Evolutionary conservation across 2,888 invertebrate genomes (phyloP), one percentile per base, ranked within the genome.

Genomic region (Morpho achilles): DNA sequence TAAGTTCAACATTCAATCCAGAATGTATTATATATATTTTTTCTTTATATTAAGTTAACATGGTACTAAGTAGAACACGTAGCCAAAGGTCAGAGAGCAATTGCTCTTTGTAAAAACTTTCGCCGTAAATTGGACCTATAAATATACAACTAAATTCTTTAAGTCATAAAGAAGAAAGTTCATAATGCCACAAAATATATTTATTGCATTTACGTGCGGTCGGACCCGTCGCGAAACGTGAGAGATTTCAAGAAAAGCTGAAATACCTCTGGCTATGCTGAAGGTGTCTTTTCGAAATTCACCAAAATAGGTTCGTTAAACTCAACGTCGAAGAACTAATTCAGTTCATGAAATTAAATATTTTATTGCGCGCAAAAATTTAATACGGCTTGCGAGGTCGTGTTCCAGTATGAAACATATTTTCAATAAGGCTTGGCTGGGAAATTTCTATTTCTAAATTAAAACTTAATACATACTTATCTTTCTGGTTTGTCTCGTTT

Each of bases 101-200:
- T 44, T 49, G 50, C 57, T 50, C 54, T 23, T 8, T 53, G 53
- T 39, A 56, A 54, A 47, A 59, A 54, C 47, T 57, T 57, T 32
- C 53, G 53, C 50, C 32, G 54, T 51, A 61, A 58, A 61, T 47
- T 48, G 54, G 50, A 51, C 45, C 49, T 55, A 61, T 61, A 56
- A 56, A 59, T 59, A 59, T 49, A 61, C 60, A 56, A 59, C 55
- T 58, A 61, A 61, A 61, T 59, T 61, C 52, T 58, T 56, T 56
- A 61, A 61, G 61, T 56, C 61, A 61, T 61, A 61, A 61, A 61
- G 61, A 61, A 61, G 61, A 59, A 61, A 61, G 58, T 61, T 61
- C 58, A 61, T 61, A 61, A 61, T 56, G 45, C 61, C 61, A 45
- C 53, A 46, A 60, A 58, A 53, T 61, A 55, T 59, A 61, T 61